Evolutionary conservation across 2,888 invertebrate species (phyloP).

Genomic region (Prosapia bicincta): DNA sequence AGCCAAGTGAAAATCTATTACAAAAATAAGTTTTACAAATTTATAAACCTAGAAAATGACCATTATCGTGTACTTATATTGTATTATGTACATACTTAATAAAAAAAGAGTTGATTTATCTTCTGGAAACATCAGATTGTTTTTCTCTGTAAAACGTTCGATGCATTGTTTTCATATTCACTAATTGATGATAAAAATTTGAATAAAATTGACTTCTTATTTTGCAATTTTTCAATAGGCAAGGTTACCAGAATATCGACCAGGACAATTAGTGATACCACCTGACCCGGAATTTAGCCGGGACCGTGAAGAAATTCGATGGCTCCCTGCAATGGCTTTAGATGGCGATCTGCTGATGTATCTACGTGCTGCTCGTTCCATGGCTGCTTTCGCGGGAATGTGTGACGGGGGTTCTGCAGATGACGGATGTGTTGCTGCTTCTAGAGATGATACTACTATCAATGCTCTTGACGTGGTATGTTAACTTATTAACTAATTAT

Average conservation of each 20-base stretch:
- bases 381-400: conserved; percentile 99
- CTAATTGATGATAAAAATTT: too few relatives aligned
- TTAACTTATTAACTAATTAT: too few relatives aligned
- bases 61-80: too few relatives aligned
- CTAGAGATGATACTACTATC: conserved; percentile 95
- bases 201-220: neutral
- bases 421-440: conserved; percentile 95
- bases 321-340: conserved; percentile 89
- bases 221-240: conserved; percentile 50
- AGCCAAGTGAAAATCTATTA: too few relatives aligned
- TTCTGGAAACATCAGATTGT: too few relatives aligned
- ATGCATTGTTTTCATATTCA: too few relatives aligned
- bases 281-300: conserved; percentile 53
- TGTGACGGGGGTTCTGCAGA: conserved; percentile 97
- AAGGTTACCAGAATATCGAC: conserved; percentile 58
- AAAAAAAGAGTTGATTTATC: too few relatives aligned
- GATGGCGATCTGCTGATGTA: conserved; percentile 98
- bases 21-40: too few relatives aligned
- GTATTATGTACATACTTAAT: too few relatives aligned
- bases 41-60: too few relatives aligned
- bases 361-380: conserved; percentile 92
- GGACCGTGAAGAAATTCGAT: conserved; percentile 82
- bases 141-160: too few relatives aligned
- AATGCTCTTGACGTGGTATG: conserved; percentile 90
- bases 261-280: conserved; percentile 34